These are phyloP conservation scores for Rachycentron canadum DNA, from an alignment of 2,797 vertebrate genomes.

Conservation along the genomic window DNA sequence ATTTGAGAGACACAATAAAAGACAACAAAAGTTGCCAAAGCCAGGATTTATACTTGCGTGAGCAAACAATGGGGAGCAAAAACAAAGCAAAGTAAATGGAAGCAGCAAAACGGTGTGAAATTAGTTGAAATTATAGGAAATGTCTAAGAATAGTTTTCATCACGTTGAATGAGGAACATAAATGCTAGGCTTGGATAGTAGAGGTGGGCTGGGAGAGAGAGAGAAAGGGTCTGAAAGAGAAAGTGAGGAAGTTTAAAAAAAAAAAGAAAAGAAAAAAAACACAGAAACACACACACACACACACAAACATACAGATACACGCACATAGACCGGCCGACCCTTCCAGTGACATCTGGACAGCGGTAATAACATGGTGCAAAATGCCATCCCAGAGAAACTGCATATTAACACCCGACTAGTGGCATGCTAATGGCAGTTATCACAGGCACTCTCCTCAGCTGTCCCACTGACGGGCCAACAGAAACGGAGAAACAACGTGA, in stretches of 20 bases:
- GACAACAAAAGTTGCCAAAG: background rate
- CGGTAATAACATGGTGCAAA: conserved; percentile 86
- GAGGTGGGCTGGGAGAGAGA: conserved; percentile 37
- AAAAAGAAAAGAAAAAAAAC: too few relatives aligned
- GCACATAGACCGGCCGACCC: conserved; percentile 42
- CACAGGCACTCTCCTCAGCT: conserved; percentile 72
- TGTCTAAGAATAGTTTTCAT: conserved; percentile 31
- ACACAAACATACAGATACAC: background rate
- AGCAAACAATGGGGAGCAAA: conserved; percentile 11
- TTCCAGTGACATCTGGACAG: conserved; percentile 85
- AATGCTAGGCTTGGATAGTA: conserved; percentile 21
- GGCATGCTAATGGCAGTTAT: conserved; percentile 86
- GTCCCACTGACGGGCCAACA: conserved; percentile 60
- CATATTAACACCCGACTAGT: conserved; percentile 84
- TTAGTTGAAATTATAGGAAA: conserved; percentile 41
- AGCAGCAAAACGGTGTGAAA: conserved; percentile 38
- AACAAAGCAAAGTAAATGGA: conserved; percentile 11
- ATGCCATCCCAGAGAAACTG: conserved; percentile 82
- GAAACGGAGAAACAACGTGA: conserved; percentile 38
- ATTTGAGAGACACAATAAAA: background rate
- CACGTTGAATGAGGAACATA: conserved; percentile 11
- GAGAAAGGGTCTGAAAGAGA: conserved; percentile 28
- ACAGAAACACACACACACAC: background rate
- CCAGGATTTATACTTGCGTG: background rate
- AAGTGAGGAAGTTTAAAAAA: conserved; percentile 40